These are phyloP conservation scores for Trematocara zebra DNA, from an alignment of 2,113 vertebrate genomes.

Conservation along the genomic window DNA sequence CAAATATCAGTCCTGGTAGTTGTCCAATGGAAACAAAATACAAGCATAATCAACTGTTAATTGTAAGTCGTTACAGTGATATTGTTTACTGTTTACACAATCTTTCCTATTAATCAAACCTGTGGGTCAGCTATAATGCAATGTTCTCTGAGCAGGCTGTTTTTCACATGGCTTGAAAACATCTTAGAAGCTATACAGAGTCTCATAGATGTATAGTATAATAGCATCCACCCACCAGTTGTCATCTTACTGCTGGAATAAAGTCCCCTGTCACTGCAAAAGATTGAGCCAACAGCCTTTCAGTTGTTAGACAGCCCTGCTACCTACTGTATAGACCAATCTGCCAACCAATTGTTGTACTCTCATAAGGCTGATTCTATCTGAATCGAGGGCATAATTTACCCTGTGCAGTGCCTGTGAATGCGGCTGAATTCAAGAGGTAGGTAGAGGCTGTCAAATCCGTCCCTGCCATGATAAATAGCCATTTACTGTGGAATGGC, in stretches of 20 bases:
- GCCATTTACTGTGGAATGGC: conserved; percentile 62
- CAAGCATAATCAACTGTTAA: not conserved
- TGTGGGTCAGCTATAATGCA: not conserved
- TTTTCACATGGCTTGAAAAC: not conserved
- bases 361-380: conserved; percentile 53
- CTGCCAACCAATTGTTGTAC: conserved; percentile 42
- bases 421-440: conserved; percentile 37
- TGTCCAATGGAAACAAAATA: not conserved
- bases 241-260: conserved; percentile 31
- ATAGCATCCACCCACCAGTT: conserved; percentile 35
- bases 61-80: not conserved
- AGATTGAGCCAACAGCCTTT: conserved; percentile 39
- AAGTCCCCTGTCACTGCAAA: conserved; percentile 26
- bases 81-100: not conserved
- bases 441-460: conserved; percentile 56
- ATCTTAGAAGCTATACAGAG: not conserved
- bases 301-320: conserved; percentile 37
- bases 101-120: not conserved
- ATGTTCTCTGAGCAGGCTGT: not conserved
- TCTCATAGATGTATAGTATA: conserved; percentile 4
- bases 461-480: conserved; percentile 64
- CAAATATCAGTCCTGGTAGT: not conserved
- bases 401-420: conserved; percentile 34
- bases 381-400: conserved; percentile 53
- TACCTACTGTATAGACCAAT: conserved; percentile 33